Evolutionary conservation across 2,113 vertebrate genomes (phyloP), one percentile per base, ranked within the genome.

Genomic region (Amia ocellicauda): DNA sequence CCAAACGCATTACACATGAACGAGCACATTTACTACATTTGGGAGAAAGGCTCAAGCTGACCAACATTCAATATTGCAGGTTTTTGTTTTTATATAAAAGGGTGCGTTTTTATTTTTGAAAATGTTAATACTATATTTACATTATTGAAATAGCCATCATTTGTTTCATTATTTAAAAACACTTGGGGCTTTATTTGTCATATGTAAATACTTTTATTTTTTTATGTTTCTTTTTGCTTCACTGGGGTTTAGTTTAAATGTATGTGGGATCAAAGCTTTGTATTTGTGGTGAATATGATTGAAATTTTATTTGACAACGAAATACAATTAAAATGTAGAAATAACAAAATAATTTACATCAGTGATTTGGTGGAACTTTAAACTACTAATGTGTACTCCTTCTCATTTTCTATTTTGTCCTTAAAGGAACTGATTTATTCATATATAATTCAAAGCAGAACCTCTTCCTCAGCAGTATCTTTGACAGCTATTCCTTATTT

Each of bases 211-310:
- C 1, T 36, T 7, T 36, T 5, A 28, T 31, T 62, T 52, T 63
- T 27, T 20, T 55, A 43, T 56, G 62, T 54, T 8, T 5, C 20
- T 57, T 60, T 22, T 61, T 55, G 56, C 82, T 83, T 82, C 80
- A 85, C 66, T 26, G 63, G 66, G 63, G 68, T 63, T 78, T 73
- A 68, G 66, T 69, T 84, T 71, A 68, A 66, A 69, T 83, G 82
- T 83, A 70, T 64, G 69, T 64, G 60, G 73, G 82, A 86, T 87
- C 83, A 88, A 86, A 87, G 86, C 65, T 17, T 17, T 47, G 45
- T 17, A 47, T 24, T 54, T 14, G 1, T 54, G 51, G 51, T 24
- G 5, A 22, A 14, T 3, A 2, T 54, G 22, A 27, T 54, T 23
- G 51, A 7, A 22, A 54, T 54, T 23, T 23, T 23, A 24, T 22